Evolutionary conservation across 2,113 vertebrate species (phyloP).

Genomic region (Ellobius talpinus): DNA sequence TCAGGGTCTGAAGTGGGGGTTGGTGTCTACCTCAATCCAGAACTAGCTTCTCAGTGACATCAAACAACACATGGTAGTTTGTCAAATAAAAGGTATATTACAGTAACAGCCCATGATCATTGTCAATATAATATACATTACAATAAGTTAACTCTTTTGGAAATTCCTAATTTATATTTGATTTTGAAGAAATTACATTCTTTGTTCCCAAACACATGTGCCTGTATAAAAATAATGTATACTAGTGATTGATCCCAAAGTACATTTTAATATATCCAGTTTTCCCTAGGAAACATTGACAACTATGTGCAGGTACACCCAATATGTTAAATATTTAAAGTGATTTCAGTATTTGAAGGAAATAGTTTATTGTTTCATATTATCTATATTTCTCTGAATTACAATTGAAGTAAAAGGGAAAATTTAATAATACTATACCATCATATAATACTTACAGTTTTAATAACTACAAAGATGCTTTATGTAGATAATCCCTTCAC

Average conservation of each 20-base stretch:
- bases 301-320: background rate
- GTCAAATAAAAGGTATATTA: background rate
- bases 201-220: slow-evolving; percentile 13
- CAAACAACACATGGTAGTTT: background rate
- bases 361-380: slow-evolving; percentile 10
- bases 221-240: background rate
- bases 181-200: background rate
- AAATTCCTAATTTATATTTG: background rate
- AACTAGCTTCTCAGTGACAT: background rate
- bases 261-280: background rate
- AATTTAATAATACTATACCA: background rate
- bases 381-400: slow-evolving; percentile 25
- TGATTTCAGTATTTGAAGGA: background rate
- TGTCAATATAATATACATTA: background rate
- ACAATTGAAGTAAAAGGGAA: slow-evolving; percentile 40
- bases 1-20: background rate
- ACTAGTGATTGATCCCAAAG: background rate
- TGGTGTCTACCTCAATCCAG: background rate
- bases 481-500: slow-evolving; percentile 27
- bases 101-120: background rate
- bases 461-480: background rate
- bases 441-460: background rate
- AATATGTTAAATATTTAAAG: slow-evolving; percentile 50
- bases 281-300: slow-evolving; percentile 4
- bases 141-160: background rate